Conservation (phyloP, 2,113 vertebrate species). For the Hassar affinis region DNA sequence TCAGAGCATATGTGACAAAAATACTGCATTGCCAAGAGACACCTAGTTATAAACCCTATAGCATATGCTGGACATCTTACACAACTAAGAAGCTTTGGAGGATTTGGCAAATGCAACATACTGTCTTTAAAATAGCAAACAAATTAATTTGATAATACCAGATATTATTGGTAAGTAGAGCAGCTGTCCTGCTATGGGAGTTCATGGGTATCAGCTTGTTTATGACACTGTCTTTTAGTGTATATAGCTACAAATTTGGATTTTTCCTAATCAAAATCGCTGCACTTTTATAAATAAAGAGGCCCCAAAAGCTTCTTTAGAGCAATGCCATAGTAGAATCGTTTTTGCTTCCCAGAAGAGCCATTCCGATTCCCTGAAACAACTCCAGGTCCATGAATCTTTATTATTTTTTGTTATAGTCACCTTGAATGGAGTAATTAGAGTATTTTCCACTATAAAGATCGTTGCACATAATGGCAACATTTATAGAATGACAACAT, state of each 20-base stretch:
- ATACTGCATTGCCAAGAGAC: background rate
- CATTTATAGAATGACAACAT: background rate
- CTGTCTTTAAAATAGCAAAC: background rate
- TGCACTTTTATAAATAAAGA: background rate
- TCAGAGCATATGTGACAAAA: slow-evolving; percentile 26
- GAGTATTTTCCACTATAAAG: background rate
- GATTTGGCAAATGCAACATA: background rate
- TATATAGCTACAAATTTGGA: background rate
- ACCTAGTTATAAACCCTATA: slow-evolving; percentile 6
- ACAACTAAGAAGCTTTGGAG: background rate
- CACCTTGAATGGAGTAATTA: background rate
- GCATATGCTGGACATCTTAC: slow-evolving; percentile 14
- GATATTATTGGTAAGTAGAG: background rate
- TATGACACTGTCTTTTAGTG: background rate
- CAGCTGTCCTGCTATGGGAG: background rate
- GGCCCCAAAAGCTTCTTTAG: background rate
- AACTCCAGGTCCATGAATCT: background rate
- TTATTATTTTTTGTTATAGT: background rate
- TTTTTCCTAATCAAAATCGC: background rate
- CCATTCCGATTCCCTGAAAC: background rate
- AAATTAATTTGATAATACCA: background rate
- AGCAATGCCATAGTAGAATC: background rate
- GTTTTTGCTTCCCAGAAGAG: background rate
- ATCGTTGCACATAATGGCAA: background rate
- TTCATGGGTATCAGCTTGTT: background rate